Evolutionary conservation across 2,888 invertebrate species (phyloP), one percentile per base, ranked within the genome.

Genomic region (Hoplodrina ambigua): DNA sequence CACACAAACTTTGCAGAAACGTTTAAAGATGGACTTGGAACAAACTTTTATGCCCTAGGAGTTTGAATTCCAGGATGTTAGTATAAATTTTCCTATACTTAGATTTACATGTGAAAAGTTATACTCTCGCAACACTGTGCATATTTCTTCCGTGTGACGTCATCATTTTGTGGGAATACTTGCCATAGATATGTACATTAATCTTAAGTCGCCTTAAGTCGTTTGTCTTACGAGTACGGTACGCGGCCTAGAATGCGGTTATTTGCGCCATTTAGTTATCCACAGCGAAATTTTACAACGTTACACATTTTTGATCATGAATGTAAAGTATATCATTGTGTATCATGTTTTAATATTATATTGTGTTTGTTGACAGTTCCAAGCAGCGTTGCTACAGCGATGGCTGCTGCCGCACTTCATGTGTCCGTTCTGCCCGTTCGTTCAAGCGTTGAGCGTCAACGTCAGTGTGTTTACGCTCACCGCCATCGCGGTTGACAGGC

Each of bases 381-480:
- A 98, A 96, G 98, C 98, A 4, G 98, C 98, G 2, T 93, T 98
- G 57, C 96, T 98, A 13, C 98, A 99, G 92, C 96, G 98, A 80
- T 99, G 99, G 98, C 97, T 98, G 85, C 96, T 98, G 58, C 98
- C 98, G 0, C 96, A 97, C 87, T 98, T 98, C 90, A 98, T 99
- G 97, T 99, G 99, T 90, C 97, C 98, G 0, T 97, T 98, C 90
- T 98, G 98, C 82, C 98, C 98, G 0, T 99, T 98, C 92, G 97
- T 98, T 13, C 98, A 98, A 93, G 97, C 98, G 0, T 94, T 99
- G 19, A 98, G 98, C 80, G 98, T 99, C 2, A 98, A 98, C 88
- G 98, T 98, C n/a, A 98, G 98, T 83, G 98, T 99, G 46, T 98
- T 98, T 88, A 98, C 98, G 0, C 94, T 99, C 25, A 98, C 98